Evolutionary conservation across 2,797 vertebrate species (phyloP), one percentile per base, ranked within the genome.

Genomic region (Acestrorhynchus altus): DNA sequence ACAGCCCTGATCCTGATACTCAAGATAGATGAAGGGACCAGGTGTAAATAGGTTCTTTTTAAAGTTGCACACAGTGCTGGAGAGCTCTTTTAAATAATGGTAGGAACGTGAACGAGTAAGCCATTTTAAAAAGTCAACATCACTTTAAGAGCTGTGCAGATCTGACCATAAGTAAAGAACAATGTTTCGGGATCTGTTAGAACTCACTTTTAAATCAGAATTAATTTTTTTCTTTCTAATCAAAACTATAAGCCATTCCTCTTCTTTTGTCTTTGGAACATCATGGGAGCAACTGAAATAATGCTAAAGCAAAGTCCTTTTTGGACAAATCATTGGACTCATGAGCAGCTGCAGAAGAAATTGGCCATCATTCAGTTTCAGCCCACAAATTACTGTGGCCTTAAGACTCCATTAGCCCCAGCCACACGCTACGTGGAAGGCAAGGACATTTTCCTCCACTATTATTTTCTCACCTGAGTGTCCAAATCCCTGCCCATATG

Each of bases 111-210:
- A 5, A 68, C 31, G 35, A 71, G 22, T 59, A 71, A 64, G 8
- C 44, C n/a, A 60, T 40, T 52, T 68, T 44, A 68, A 73, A 79
- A 79, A 71, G 77, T 68, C 63, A 79, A 16, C 52, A 44, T 40
- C 26, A 64, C 68, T 46, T 61, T 31, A 51, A 28, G 49, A 64
- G 68, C 44, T 22, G 15, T 22, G 56, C 44, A n/a, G 31, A 77
- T 71, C 67, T 64, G 8, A 42, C 44, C 42, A 60, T 46, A 61
- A 20, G 42, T 59, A 73, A 79, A 68, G 68, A 11, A 72, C 51
- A 31, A 12, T 16, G 28, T 79, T 68, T 59, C n/a, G n/a, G n/a
- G n/a, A n/a, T n/a, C n/a, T n/a, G n/a, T n/a, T n/a, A n/a, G n/a
- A n/a, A n/a, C n/a, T n/a, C n/a, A n/a, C n/a, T n/a, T n/a, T n/a